Percentiles rank a stretch among this genome's conserved stretches.
Conservation (phyloP, 2,797 vertebrate species). For the Coreius guichenoti region DNA sequence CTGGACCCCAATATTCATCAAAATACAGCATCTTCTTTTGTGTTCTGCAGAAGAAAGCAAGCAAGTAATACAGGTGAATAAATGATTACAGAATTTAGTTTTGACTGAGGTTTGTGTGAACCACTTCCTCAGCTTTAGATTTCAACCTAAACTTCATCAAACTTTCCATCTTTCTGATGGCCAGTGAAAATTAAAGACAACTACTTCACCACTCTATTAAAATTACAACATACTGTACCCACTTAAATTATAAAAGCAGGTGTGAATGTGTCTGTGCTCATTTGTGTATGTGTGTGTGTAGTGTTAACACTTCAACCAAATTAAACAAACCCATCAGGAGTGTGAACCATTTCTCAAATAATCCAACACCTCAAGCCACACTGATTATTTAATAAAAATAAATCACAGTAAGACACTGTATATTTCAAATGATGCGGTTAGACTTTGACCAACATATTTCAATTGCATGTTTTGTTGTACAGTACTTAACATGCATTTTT, state of each 20-base stretch:
- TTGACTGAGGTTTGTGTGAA: background rate
- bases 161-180: background rate
- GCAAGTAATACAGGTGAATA: background rate
- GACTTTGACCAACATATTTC: background rate
- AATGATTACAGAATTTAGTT: background rate
- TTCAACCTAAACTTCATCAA: conserved; percentile 2
- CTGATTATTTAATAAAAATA: conserved; percentile 23
- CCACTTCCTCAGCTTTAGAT: background rate
- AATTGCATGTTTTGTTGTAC: background rate
- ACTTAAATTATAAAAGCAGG: background rate
- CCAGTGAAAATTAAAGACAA: background rate
- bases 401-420: background rate
- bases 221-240: background rate
- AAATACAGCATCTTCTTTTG: background rate
- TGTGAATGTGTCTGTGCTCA: conserved; percentile 23
- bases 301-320: conserved; percentile 19
- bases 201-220: background rate
- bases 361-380: conserved; percentile 14
- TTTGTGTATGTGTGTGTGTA: background rate
- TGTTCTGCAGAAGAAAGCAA: background rate
- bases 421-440: conserved; percentile 9
- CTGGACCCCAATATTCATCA: background rate
- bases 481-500: background rate
- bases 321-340: conserved; percentile 39
- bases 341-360: conserved; percentile 33